Conservation (phyloP, 1,140 invertebrate species). For the Leptinotarsa undecemlineata region DNA sequence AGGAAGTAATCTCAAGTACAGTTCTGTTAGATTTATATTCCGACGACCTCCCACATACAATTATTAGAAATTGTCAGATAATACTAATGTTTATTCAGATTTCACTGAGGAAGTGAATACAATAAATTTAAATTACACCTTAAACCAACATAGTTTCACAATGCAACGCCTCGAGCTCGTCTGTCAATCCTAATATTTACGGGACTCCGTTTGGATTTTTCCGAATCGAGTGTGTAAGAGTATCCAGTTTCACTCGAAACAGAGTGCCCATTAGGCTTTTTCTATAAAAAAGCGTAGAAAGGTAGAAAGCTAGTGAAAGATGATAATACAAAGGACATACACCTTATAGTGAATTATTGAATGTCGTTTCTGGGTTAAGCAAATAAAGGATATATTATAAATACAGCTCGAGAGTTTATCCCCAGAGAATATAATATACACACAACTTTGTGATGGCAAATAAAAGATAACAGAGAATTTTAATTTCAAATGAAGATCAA, state of each 20-base stretch:
- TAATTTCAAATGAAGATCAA: too few relatives aligned
- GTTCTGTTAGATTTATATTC: too few relatives aligned
- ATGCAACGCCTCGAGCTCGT: conserved; percentile 1
- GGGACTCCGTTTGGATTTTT: background rate
- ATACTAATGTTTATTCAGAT: background rate
- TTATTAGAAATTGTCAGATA: conserved; percentile 1
- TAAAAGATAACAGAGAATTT: too few relatives aligned
- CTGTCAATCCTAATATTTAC: background rate
- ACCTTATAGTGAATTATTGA: background rate
- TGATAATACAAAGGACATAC: background rate
- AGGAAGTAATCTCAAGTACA: too few relatives aligned
- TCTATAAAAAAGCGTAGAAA: background rate
- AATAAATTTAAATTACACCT: conserved; percentile 4
- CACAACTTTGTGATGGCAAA: too few relatives aligned
- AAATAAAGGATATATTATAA: background rate
- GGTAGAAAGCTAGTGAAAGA: background rate
- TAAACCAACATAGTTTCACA: conserved; percentile 3
- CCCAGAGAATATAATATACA: too few relatives aligned
- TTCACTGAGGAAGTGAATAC: background rate
- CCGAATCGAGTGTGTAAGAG: background rate
- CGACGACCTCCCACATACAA: background rate
- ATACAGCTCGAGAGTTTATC: too few relatives aligned
- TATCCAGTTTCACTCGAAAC: background rate
- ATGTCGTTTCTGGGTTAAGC: background rate
- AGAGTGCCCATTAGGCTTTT: background rate